Base-by-base conservation (phyloP, 1,140 invertebrate species). In the Glomeris maerens region DNA sequence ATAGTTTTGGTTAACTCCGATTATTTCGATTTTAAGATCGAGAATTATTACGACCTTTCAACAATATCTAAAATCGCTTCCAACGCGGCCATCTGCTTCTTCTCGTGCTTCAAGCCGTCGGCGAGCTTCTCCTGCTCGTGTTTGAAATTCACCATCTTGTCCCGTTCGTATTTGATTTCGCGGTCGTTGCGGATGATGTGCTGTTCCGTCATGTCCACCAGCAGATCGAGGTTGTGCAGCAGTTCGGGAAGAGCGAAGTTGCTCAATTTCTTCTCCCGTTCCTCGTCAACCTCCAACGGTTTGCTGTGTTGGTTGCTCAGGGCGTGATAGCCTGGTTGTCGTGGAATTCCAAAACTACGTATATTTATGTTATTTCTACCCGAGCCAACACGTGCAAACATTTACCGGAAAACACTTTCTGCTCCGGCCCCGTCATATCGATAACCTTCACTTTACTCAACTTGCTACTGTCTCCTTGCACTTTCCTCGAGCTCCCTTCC, bases 351-450 rank as follows among this genome's bases (percentile, higher is more conserved):
- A n/a, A n/a, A n/a, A n/a, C n/a, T n/a, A n/a, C n/a, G n/a, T n/a
- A n/a, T n/a, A n/a, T n/a, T n/a, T n/a, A n/a, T n/a, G n/a, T n/a
- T n/a, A n/a, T n/a, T n/a, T n/a, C n/a, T n/a, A n/a, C n/a, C n/a
- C n/a, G n/a, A n/a, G n/a, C n/a, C n/a, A 36, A 36, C 31, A 36
- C 10, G 17, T 52, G 38, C 10, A 45, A 40, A 57, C 23, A 29
- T n/a, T 51, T 58, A 70, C 68, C 71, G 64, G 87, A 90, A 0
- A 98, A 73, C 27, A 98, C 84, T 58, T 88, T 76, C 61, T 89
- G 82, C 65, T 97, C 88, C 0, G 85, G 87, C 2, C 93, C 94
- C 29, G 93, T 97, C 89, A 98, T 91, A 64, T 99, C 95, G 53
- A 98, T 98, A 3, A 98, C 92, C 63, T 97, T 93, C n/a, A 93